Evolutionary conservation across 1,140 invertebrate species (phyloP).

Genomic region (Phthorimaea operculella): DNA sequence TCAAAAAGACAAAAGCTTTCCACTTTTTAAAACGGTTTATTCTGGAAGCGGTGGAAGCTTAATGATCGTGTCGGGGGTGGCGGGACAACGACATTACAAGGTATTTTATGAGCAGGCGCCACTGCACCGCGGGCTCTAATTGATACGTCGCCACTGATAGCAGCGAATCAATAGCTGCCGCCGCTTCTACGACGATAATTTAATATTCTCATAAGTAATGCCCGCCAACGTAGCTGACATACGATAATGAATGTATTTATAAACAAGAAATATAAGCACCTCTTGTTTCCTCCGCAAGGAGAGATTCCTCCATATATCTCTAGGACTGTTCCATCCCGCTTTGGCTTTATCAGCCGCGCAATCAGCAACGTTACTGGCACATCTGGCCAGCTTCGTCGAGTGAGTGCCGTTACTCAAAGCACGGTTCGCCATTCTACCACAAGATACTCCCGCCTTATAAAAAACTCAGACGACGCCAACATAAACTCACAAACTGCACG

Average conservation of each 20-base stretch:
- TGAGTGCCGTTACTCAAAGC: slow-evolving; percentile 38
- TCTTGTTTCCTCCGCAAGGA: slow-evolving; percentile 58
- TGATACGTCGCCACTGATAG: neutral
- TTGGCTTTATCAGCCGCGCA: slow-evolving; percentile 50
- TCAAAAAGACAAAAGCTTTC: neutral
- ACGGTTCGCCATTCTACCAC: slow-evolving; percentile 48
- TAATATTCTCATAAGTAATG: too few species aligned
- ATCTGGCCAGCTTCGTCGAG: slow-evolving; percentile 49
- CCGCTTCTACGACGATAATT: neutral
- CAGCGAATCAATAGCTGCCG: slow-evolving; percentile 4
- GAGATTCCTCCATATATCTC: slow-evolving; percentile 61
- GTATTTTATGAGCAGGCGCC: slow-evolving; percentile 1
- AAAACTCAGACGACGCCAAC: slow-evolving; percentile 15
- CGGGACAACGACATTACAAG: neutral
- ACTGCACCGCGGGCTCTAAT: neutral
- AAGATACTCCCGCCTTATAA: slow-evolving; percentile 14
- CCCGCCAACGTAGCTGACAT: too few species aligned
- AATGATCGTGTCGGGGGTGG: neutral
- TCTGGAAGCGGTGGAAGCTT: neutral
- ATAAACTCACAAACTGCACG: slow-evolving; percentile 13
- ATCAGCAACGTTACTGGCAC: slow-evolving; percentile 55
- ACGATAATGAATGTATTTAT: neutral
- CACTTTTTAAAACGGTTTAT: neutral
- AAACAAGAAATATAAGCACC: slow-evolving; percentile 25
- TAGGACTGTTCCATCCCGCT: slow-evolving; percentile 56